These are phyloP conservation scores for Silurus meridionalis DNA, from an alignment of 2,113 vertebrate genomes.

Conservation along the genomic window DNA sequence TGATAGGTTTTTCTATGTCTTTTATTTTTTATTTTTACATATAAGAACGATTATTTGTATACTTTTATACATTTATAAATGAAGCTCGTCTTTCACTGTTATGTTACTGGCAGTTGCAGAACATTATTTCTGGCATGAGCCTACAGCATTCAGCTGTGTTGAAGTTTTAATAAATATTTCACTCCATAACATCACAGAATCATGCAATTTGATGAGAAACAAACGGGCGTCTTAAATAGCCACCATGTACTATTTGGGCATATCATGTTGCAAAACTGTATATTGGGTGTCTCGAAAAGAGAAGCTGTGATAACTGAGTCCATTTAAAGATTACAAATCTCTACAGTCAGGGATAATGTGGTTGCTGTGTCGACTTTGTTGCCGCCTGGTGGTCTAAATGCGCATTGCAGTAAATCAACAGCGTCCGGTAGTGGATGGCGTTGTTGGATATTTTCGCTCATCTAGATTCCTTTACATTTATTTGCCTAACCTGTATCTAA, in stretches of 20 bases:
- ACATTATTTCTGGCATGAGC: background rate
- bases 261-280: background rate
- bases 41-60: too few species aligned
- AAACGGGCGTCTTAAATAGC: background rate
- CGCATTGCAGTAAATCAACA: background rate
- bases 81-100: too few species aligned
- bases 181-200: background rate
- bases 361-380: conserved; percentile 75
- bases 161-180: background rate
- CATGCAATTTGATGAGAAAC: background rate
- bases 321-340: conserved; percentile 3
- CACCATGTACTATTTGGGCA: background rate
- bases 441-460: background rate
- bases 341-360: conserved; percentile 2
- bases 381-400: conserved; percentile 66
- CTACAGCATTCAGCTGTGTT: background rate
- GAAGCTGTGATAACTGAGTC: background rate
- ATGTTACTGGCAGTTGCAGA: background rate
- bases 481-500: background rate
- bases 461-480: background rate
- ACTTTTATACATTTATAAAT: too few species aligned
- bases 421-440: background rate
- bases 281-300: background rate
- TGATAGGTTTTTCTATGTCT: background rate
- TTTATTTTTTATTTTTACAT: too few species aligned